Conservation (phyloP, 1,140 invertebrate genomes). For the Trinorchestia longiramus region DNA sequence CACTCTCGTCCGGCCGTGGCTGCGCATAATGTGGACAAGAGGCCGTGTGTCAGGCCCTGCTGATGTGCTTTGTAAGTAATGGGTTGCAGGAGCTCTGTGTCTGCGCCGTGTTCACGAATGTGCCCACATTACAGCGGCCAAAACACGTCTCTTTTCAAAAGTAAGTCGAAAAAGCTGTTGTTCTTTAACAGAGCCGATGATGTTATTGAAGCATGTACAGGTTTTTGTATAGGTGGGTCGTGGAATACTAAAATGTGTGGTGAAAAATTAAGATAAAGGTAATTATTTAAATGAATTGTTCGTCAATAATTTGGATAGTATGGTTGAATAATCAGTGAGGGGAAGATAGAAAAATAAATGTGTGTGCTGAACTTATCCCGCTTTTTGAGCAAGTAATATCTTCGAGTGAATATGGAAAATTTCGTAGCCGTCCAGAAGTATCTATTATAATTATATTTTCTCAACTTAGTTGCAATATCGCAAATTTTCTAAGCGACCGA, state of each 20-base stretch:
- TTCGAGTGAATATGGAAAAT: no score
- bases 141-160: background rate
- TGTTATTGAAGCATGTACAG: background rate
- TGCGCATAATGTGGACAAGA: background rate
- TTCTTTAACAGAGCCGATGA: background rate
- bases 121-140: background rate
- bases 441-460: no score
- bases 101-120: background rate
- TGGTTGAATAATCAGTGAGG: no score
- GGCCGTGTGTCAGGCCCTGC: background rate
- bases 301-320: no score
- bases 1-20: background rate
- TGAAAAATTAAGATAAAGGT: no score
- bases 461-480: no score
- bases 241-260: background rate
- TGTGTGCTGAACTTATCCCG: no score
- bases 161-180: background rate
- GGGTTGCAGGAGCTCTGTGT: background rate
- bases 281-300: no score
- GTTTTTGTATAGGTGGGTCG: background rate
- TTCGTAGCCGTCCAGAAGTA: no score
- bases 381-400: no score
- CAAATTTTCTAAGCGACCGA: no score
- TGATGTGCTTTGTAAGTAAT: background rate
- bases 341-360: no score